Conservation (phyloP, 2,113 vertebrate genomes). For the Otus sunia region DNA sequence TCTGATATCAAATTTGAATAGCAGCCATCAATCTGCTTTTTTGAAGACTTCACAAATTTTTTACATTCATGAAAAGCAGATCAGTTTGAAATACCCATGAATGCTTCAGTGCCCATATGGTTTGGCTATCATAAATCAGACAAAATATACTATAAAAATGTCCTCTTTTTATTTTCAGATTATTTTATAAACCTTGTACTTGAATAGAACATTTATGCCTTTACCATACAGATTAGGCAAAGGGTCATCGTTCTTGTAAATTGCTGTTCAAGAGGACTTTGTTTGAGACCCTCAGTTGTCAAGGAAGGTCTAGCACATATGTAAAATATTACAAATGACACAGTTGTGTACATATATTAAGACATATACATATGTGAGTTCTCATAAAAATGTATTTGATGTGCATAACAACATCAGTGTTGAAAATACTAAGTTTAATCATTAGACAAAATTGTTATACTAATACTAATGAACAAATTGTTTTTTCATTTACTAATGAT, state of each 20-base stretch:
- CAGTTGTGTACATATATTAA: neutral
- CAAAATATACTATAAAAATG: neutral
- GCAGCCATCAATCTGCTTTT: slow-evolving; percentile 65
- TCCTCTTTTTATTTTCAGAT: slow-evolving; percentile 26
- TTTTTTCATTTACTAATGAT: neutral
- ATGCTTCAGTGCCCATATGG: slow-evolving; percentile 28
- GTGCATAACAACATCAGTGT: neutral
- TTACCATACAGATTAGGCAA: neutral
- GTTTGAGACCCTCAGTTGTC: neutral
- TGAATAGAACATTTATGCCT: neutral
- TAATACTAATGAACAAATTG: neutral
- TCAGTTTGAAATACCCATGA: slow-evolving; percentile 59
- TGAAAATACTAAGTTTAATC: neutral
- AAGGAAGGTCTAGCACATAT: neutral
- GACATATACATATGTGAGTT: too few relatives aligned
- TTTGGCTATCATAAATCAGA: slow-evolving; percentile 52
- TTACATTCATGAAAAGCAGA: slow-evolving; percentile 62
- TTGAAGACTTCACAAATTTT: slow-evolving; percentile 48
- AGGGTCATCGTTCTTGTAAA: neutral
- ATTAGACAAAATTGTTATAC: neutral
- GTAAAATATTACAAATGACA: neutral
- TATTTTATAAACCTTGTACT: neutral
- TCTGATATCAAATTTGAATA: slow-evolving; percentile 65
- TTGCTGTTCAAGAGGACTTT: neutral
- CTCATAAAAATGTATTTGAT: neutral